Conservation (phyloP, 1,140 invertebrate genomes). For the Pomacea maculata region DNA sequence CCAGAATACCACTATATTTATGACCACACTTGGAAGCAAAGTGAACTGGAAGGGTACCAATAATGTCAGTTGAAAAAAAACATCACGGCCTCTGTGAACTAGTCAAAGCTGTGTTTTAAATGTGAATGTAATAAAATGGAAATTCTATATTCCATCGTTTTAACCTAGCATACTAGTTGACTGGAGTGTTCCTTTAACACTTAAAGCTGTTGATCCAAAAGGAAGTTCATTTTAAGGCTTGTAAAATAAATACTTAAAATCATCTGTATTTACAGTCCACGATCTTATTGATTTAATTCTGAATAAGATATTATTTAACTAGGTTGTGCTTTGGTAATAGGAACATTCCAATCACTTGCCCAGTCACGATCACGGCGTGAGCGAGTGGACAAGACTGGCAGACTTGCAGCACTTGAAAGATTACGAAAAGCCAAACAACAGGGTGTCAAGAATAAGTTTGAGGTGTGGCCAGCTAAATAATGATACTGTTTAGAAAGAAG, state of each 20-base stretch:
- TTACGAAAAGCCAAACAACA: constrained; percentile 79
- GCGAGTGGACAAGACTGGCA: constrained; percentile 60
- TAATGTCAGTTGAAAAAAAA: too few species aligned
- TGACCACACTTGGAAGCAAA: too few species aligned
- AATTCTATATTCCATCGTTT: too few species aligned
- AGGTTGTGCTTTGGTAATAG: background rate
- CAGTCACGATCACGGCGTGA: constrained; percentile 51
- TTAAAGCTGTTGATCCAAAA: background rate
- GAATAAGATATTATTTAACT: too few species aligned
- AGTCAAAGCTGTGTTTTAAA: too few species aligned
- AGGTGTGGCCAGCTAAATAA: constrained; percentile 66
- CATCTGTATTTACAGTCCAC: background rate
- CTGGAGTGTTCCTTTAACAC: background rate
- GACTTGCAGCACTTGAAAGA: constrained; percentile 80
- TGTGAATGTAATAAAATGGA: too few species aligned
- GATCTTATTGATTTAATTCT: background rate
- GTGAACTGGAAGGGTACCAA: too few species aligned
- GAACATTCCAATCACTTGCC: constrained; percentile 36
- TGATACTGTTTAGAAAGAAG: background rate
- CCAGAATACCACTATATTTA: too few species aligned
- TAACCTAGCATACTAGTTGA: too few species aligned
- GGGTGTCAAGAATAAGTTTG: constrained; percentile 86
- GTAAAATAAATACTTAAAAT: background rate
- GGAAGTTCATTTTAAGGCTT: background rate
- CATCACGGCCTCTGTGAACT: too few species aligned